A percentile compares a stretch with the other conserved stretches of the same genome.
Conservation (phyloP, 2,888 invertebrate species). For the Ormyrus thymus region DNA sequence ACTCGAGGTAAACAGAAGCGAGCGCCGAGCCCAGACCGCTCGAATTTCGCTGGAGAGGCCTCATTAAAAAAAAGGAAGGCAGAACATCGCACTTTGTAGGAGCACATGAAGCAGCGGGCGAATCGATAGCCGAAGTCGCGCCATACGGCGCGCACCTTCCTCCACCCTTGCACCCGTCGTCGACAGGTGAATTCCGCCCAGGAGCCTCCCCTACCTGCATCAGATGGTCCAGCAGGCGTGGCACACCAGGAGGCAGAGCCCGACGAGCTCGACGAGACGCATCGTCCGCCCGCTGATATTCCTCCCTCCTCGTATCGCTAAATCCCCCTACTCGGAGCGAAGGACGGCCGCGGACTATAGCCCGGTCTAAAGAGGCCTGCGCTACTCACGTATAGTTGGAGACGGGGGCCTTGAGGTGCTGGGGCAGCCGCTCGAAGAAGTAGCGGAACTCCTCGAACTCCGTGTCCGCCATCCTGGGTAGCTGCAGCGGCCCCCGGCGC, state of each 20-base stretch:
- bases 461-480: slow-evolving; percentile 86
- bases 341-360: background rate
- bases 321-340: background rate
- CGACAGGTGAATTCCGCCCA: background rate
- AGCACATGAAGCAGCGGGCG: too few relatives aligned
- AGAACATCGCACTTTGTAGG: too few relatives aligned
- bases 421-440: slow-evolving; percentile 88
- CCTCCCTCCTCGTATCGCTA: too few relatives aligned
- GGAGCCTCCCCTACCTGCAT: slow-evolving; percentile 28
- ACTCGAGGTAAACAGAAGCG: too few relatives aligned
- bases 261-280: slow-evolving; percentile 15
- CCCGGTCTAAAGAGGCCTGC: background rate
- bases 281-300: background rate
- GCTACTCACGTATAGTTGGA: slow-evolving; percentile 92
- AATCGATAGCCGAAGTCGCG: too few relatives aligned
- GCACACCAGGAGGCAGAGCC: slow-evolving; percentile 34
- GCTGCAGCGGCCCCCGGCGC: slow-evolving; percentile 27
- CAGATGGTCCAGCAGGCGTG: slow-evolving; percentile 48
- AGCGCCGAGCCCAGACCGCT: too few relatives aligned
- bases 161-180: too few relatives aligned
- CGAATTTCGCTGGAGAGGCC: too few relatives aligned
- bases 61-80: too few relatives aligned
- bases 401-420: slow-evolving; percentile 86
- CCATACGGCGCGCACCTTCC: too few relatives aligned
- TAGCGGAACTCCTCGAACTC: slow-evolving; percentile 95